Evolutionary conservation across 2,113 vertebrate genomes (phyloP).

Genomic region (Struthidea cinerea): DNA sequence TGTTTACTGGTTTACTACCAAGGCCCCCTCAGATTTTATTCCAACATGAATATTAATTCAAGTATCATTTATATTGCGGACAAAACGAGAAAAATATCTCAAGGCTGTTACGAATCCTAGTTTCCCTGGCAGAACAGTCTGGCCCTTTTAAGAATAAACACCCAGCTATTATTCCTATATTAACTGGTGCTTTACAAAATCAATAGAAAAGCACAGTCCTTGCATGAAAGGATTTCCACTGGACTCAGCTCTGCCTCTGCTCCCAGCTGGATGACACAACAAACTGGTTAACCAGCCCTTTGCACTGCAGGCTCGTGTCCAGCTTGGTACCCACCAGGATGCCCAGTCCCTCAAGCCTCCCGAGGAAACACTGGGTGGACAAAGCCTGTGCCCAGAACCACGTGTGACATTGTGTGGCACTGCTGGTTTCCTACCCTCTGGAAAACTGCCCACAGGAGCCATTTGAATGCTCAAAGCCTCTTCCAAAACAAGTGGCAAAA

Average conservation of each 20-base stretch:
- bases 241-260: background rate
- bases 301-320: background rate
- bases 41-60: slow-evolving; percentile 24
- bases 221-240: background rate
- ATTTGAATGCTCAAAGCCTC: background rate
- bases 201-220: background rate
- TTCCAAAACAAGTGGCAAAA: background rate
- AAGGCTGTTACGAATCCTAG: background rate
- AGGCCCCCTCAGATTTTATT: background rate
- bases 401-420: background rate
- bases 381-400: background rate
- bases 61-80: background rate
- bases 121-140: background rate
- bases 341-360: background rate
- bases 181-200: background rate
- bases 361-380: accelerated
- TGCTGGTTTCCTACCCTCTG: background rate
- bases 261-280: background rate
- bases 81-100: background rate
- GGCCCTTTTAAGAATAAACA: background rate
- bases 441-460: background rate
- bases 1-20: background rate
- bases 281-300: background rate
- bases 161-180: background rate
- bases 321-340: background rate